Conservation (phyloP, 2,888 invertebrate genomes). For the Tryphoninae sp. region DNA sequence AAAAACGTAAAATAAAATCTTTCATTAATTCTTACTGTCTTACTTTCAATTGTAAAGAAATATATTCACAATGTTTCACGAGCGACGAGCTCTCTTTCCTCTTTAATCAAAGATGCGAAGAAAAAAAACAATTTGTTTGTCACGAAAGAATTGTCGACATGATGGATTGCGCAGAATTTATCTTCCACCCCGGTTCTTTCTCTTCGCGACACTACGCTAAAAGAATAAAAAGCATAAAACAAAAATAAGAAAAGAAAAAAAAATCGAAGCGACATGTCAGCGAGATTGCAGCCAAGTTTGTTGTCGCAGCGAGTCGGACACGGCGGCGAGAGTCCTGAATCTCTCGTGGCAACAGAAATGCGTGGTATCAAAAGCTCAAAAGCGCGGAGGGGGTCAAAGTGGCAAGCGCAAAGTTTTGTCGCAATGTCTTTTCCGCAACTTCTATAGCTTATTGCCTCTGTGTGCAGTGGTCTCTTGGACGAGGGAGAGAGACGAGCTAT, state of each 20-base stretch:
- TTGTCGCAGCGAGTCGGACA: conserved; percentile 51
- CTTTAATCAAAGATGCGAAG: too few species aligned
- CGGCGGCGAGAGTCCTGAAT: conserved; percentile 28
- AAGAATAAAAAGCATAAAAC: conserved; percentile 25
- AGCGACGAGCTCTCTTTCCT: too few species aligned
- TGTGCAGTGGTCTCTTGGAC: conserved; percentile 34
- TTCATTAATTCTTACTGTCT: too few species aligned
- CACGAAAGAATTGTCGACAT: neutral
- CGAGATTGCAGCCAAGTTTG: conserved; percentile 61
- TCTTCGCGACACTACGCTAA: neutral
- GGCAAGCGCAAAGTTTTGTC: conserved; percentile 66
- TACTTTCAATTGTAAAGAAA: too few species aligned
- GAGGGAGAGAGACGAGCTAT: conserved; percentile 11
- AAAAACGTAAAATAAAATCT: neutral
- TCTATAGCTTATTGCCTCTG: conserved; percentile 61
- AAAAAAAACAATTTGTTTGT: neutral
- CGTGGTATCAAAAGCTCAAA: conserved; percentile 55
- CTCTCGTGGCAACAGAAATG: conserved; percentile 44
- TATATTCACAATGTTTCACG: too few species aligned
- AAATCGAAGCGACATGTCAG: conserved; percentile 38
- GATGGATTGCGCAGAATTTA: neutral
- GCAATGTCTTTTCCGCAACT: conserved; percentile 65
- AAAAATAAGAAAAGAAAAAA: neutral
- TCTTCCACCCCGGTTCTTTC: neutral
- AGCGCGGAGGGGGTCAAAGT: conserved; percentile 44